These are phyloP conservation scores for Drosophila lini DNA, from an alignment of 1,140 invertebrate genomes.

Conservation along the genomic window DNA sequence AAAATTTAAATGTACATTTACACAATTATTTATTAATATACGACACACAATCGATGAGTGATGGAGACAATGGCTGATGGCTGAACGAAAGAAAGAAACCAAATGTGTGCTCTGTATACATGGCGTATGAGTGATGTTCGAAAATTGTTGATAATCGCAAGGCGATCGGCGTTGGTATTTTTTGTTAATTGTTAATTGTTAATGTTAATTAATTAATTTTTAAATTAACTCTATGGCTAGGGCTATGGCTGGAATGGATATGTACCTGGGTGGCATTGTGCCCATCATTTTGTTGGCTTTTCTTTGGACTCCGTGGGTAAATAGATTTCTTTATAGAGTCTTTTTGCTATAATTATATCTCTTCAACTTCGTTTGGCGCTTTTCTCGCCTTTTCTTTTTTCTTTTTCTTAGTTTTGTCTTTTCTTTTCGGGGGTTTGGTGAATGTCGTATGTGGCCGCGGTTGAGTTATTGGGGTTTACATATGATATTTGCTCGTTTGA, in stretches of 20 bases:
- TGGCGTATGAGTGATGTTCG: constrained; percentile 71
- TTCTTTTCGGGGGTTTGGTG: constrained; percentile 70
- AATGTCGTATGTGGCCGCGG: constrained; percentile 82
- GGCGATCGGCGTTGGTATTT: constrained; percentile 20
- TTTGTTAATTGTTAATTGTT: constrained; percentile 16
- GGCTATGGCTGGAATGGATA: constrained; percentile 54
- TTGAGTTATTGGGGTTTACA: constrained; percentile 48
- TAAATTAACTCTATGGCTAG: constrained; percentile 62
- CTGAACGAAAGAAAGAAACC: constrained; percentile 28
- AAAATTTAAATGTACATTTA: constrained; percentile 15
- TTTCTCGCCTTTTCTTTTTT: constrained; percentile 5
- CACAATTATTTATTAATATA: constrained; percentile 35
- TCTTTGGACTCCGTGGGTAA: constrained; percentile 58
- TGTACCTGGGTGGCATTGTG: constrained; percentile 84
- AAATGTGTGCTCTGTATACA: constrained; percentile 42
- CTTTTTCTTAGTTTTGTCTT: background rate
- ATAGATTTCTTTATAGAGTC: constrained; percentile 46
- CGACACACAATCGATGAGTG: constrained; percentile 43
- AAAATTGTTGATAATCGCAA: constrained; percentile 28
- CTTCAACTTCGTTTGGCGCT: constrained; percentile 25
- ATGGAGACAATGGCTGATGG: constrained; percentile 42
- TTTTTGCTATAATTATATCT: constrained; percentile 21
- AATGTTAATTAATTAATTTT: constrained; percentile 65
- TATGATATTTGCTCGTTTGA: constrained; percentile 38
- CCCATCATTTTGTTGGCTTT: constrained; percentile 83